phyloP scores from a whole-genome alignment of 2,888 invertebrate genomes.

The Rotaria macrura region DNA sequence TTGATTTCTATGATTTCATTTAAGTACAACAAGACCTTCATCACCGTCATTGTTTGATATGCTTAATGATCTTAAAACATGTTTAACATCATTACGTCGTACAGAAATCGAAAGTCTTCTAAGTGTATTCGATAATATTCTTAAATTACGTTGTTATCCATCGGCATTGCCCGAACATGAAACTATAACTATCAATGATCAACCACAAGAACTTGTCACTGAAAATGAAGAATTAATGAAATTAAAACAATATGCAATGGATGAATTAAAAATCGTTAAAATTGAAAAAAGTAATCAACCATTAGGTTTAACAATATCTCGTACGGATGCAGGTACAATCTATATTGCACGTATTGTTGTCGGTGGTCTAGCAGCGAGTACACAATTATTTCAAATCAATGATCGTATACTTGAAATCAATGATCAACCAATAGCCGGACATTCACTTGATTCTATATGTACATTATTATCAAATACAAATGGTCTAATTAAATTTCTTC shows the following conservation, averaged over 20 bases:
- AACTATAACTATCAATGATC: background rate
- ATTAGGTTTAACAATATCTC: slow-evolving; percentile 12
- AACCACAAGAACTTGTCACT: background rate
- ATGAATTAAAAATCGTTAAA: slow-evolving; percentile 9
- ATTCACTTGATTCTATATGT: background rate
- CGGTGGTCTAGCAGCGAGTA: background rate
- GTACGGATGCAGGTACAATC: background rate
- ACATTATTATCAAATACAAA: background rate
- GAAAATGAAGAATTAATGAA: background rate
- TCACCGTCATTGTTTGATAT: background rate
- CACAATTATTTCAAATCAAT: background rate
- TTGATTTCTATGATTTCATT: no score
- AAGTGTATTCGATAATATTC: background rate
- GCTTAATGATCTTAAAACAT: background rate
- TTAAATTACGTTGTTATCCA: slow-evolving; percentile 4
- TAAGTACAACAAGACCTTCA: background rate
- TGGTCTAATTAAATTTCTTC: slow-evolving; percentile 21
- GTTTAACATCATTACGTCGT: slow-evolving; percentile 11
- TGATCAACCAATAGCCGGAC: background rate
- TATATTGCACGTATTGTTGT: background rate
- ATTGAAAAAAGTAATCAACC: slow-evolving; percentile 9
- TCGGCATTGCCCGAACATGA: background rate
- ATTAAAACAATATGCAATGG: background rate
- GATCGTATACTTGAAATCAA: slow-evolving; percentile 13
- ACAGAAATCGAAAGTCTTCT: background rate